Conservation (phyloP, 1,140 invertebrate genomes). For the Polyergus mexicanus region DNA sequence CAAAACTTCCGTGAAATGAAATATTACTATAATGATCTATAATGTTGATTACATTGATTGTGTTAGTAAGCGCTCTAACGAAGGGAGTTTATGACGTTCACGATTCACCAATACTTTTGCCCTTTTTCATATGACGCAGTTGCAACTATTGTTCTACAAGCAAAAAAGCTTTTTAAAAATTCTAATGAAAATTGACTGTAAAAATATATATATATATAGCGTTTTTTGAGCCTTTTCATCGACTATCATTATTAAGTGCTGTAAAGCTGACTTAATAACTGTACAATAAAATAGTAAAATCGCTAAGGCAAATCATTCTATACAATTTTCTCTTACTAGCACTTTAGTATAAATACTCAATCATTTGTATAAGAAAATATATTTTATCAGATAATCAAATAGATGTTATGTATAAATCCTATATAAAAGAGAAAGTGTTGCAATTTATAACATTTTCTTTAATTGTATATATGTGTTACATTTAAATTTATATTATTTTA, state of each 20-base stretch:
- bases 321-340: not conserved
- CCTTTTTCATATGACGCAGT: too few relatives aligned
- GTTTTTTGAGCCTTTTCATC: not conserved
- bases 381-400: slow-evolving; percentile 2
- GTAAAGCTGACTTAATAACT: not conserved
- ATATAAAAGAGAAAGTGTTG: not conserved
- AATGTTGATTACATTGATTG: slow-evolving; percentile 50
- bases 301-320: slow-evolving; percentile 1
- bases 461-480: slow-evolving; percentile 11
- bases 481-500: slow-evolving; percentile 31
- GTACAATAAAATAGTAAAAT: not conserved
- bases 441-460: not conserved
- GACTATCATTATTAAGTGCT: not conserved
- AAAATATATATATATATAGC: not conserved
- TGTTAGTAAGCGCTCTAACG: slow-evolving; percentile 5
- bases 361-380: not conserved
- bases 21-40: slow-evolving; percentile 44
- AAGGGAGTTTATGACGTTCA: slow-evolving; percentile 7
- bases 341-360: not conserved
- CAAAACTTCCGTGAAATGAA: slow-evolving; percentile 39
- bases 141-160: slow-evolving; percentile 13
- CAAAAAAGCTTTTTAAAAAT: not conserved
- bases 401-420: not conserved
- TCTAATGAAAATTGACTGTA: not conserved
- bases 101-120: not conserved